phyloP scores from a whole-genome alignment of 2,888 invertebrate species.

The Phaonia tiefii region DNA sequence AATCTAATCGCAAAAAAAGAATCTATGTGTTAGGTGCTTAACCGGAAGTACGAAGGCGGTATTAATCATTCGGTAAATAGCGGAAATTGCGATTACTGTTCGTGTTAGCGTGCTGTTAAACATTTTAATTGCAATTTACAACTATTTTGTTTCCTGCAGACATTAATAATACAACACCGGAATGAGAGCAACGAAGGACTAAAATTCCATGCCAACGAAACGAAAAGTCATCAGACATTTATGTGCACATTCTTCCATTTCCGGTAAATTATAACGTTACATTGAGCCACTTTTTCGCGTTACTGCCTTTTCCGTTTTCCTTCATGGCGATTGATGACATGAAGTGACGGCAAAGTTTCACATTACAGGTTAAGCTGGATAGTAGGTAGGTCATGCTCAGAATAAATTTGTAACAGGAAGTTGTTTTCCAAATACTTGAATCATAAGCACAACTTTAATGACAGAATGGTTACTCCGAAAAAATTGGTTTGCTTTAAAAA shows the following conservation, averaged over 20 bases:
- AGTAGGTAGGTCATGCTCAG: neutral
- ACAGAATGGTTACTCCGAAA: no score
- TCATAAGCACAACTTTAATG: no score
- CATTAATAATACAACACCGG: constrained; percentile 13
- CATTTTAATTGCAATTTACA: constrained; percentile 57
- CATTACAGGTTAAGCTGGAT: neutral
- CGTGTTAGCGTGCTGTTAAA: constrained; percentile 56
- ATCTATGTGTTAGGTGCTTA: neutral
- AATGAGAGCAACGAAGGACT: neutral
- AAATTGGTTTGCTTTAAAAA: no score
- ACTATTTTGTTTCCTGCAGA: constrained; percentile 44
- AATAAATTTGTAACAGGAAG: neutral
- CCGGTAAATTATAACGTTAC: constrained; percentile 34
- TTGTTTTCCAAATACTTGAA: no score
- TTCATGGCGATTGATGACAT: constrained; percentile 10
- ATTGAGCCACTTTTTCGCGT: constrained; percentile 30
- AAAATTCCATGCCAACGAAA: neutral
- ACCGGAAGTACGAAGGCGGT: constrained; percentile 28
- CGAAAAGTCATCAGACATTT: constrained; percentile 33
- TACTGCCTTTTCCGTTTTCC: constrained; percentile 10
- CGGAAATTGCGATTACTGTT: constrained; percentile 51
- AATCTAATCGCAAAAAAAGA: constrained; percentile 8
- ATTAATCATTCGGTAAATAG: constrained; percentile 51
- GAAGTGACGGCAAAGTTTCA: constrained; percentile 14
- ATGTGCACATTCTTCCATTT: constrained; percentile 15